phyloP scores from a whole-genome alignment of 2,113 vertebrate species.

The Synodontis membranacea region DNA sequence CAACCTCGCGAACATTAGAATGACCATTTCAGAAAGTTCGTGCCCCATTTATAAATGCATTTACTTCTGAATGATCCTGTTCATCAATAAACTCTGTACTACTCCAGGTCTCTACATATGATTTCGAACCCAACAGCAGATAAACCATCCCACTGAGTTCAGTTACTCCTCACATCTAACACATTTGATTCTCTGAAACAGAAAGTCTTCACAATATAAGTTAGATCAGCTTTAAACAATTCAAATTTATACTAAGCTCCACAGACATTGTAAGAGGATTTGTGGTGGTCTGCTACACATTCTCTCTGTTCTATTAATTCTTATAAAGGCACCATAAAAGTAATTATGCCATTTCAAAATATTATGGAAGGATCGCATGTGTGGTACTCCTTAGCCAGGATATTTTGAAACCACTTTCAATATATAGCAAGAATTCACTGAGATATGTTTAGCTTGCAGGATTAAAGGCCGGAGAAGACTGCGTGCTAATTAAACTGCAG shows the following conservation, averaged over 20 bases:
- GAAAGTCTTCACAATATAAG: not conserved
- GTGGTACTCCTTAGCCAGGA: not conserved
- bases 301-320: not conserved
- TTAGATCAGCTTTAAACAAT: not conserved
- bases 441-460: not conserved
- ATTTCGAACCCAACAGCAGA: not conserved
- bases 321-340: not conserved
- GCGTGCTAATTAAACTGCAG: not conserved
- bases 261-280: not conserved
- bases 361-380: not conserved
- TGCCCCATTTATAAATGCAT: not conserved
- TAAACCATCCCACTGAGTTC: not conserved
- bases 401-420: constrained; percentile 4
- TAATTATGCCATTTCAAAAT: not conserved
- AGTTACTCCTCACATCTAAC: not conserved
- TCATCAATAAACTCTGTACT: not conserved
- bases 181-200: not conserved
- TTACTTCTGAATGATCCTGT: not conserved
- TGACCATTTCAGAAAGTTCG: not conserved
- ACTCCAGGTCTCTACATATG: not conserved
- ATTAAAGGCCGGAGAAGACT: not conserved
- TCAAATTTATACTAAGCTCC: not conserved
- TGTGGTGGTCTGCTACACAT: not conserved
- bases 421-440: not conserved
- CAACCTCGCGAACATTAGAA: not conserved